These are phyloP conservation scores for Lucilia cuprina DNA, from an alignment of 1,140 invertebrate species.

Conservation along the genomic window DNA sequence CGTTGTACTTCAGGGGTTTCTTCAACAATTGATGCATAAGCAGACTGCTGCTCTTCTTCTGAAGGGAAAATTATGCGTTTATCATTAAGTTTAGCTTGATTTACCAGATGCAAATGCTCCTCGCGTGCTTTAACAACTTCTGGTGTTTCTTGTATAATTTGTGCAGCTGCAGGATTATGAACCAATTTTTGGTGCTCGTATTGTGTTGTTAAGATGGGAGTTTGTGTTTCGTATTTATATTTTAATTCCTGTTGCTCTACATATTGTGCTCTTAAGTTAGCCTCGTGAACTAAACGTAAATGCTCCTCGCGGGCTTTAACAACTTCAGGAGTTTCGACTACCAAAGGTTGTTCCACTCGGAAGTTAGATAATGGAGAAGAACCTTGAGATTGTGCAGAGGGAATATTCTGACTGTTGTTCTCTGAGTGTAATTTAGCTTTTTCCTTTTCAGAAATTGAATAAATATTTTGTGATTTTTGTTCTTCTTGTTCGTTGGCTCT, in stretches of 20 bases:
- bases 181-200: not conserved
- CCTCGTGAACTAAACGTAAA: constrained; percentile 47
- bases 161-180: not conserved
- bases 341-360: constrained; percentile 19
- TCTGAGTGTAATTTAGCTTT: not conserved
- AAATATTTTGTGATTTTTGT: not conserved
- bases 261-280: constrained; percentile 37
- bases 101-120: constrained; percentile 44
- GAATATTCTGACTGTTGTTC: no score
- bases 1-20: constrained; percentile 53
- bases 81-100: constrained; percentile 42
- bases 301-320: constrained; percentile 52
- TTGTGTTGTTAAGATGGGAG: not conserved
- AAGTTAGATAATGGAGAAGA: not conserved
- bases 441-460: not conserved
- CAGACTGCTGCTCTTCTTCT: constrained; percentile 37
- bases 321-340: constrained; percentile 53
- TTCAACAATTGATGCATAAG: not conserved
- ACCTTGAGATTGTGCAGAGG: not conserved
- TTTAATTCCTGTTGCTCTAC: not conserved
- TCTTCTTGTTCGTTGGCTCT: not conserved
- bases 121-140: constrained; percentile 41
- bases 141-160: constrained; percentile 43
- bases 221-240: not conserved
- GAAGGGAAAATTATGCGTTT: constrained; percentile 33